A percentile compares a stretch with the other conserved stretches of the same genome.
Conservation (phyloP, 2,888 invertebrate species). For the Cosmopolites sordidus region DNA sequence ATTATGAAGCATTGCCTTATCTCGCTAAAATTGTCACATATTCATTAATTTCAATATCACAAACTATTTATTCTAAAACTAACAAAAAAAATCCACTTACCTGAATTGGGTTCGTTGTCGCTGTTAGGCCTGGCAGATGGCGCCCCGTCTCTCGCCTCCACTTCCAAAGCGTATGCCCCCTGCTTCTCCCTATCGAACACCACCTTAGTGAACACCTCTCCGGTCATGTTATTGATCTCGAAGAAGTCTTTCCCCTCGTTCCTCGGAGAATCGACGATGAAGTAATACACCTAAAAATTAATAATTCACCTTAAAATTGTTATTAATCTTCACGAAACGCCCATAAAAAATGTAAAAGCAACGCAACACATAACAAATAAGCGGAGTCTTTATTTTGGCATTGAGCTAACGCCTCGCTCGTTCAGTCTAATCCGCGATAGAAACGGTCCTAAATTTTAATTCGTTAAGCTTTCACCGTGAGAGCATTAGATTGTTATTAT, state of each 20-base stretch:
- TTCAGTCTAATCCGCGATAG: neutral
- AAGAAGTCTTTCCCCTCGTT: constrained; percentile 95
- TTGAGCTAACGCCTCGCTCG: neutral
- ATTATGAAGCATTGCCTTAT: no score
- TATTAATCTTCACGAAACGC: no score
- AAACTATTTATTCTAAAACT: no score
- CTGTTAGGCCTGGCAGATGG: constrained; percentile 94
- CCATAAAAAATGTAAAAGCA: no score
- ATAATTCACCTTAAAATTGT: neutral
- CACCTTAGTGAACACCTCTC: constrained; percentile 91
- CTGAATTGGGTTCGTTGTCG: constrained; percentile 92
- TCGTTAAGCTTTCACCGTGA: constrained; percentile 12
- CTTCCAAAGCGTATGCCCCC: constrained; percentile 94
- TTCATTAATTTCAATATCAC: no score
- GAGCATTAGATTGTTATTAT: constrained; percentile 21
- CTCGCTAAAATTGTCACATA: no score
- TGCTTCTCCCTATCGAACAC: constrained; percentile 98
- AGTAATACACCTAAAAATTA: constrained; percentile 78
- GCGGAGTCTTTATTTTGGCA: no score
- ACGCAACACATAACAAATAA: no score
- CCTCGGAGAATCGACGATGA: constrained; percentile 84
- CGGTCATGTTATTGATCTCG: constrained; percentile 92
- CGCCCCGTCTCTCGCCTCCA: constrained; percentile 93
- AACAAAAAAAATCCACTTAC: constrained; percentile 53
- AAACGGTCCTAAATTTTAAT: constrained; percentile 21